Base-by-base conservation (phyloP, 1,140 invertebrate genomes). In the Orius insidiosus region DNA sequence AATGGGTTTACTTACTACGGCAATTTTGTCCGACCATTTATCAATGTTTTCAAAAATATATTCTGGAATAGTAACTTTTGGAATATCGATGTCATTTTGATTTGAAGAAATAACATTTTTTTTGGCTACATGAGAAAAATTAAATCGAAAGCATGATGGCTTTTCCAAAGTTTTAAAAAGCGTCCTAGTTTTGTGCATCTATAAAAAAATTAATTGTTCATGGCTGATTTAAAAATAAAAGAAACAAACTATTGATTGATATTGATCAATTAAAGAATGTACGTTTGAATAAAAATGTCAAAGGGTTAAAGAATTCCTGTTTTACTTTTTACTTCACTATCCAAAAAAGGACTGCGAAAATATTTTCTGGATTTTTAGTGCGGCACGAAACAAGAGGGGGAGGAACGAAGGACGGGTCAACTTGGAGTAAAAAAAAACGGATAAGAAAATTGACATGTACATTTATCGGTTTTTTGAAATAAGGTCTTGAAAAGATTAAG, bases 11-110 rank as follows among this genome's bases (percentile, higher is more conserved):
- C 70, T 66, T 59, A 79, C 77, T 56, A 73, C 52, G 13, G 71
- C 68, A 0, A 68, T 67, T 46, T 66, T 65, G 38, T 76, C 64
- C 0, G 67, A 60, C 66, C 68, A 76, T 55, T 65, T 67, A 2
- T 72, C 66, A 11, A 74, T 52, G 54, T 74, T 66, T 18, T 66
- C 59, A 74, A 74, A 79, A 4, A 79, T 56, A 47, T 70, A 76
- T 36, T 80, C 72, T n/a, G 67, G 61, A n/a, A 79, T 10, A 0
- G 66, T 66, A 1, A 60, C 51, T 49, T 74, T 65, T 0, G 68
- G 72, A 39, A 69, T 56, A 8, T 61, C 56, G 14, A 71, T 46
- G 19, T 64, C 59, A 1, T 65, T 65, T 44, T 56, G 68, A 0
- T 68, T 64, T 4, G 63, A 59, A n/a, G 36, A 11, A 31, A 65